Conservation (phyloP, 2,888 invertebrate genomes). For the Ecliptopera silaceata region DNA sequence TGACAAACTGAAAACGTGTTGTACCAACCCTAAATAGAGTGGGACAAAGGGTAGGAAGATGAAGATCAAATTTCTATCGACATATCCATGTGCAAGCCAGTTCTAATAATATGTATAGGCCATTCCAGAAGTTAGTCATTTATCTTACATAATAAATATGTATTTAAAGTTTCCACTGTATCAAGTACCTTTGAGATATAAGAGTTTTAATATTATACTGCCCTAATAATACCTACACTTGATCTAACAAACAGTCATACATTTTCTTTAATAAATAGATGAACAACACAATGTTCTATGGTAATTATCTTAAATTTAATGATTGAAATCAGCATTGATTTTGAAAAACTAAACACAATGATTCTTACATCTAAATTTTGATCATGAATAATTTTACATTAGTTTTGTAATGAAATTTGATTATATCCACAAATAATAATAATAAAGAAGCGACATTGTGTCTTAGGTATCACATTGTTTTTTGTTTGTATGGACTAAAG, state of each 20-base stretch:
- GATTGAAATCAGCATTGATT: conserved; percentile 28
- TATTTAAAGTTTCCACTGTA: too few species aligned
- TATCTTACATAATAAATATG: neutral
- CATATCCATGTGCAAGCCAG: neutral
- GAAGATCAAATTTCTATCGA: neutral
- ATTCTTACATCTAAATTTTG: conserved; percentile 35
- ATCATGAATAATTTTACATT: conserved; percentile 29
- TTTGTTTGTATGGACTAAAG: conserved; percentile 49
- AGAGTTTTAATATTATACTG: neutral
- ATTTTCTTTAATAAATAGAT: conserved; percentile 8
- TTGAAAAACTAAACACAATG: conserved; percentile 25
- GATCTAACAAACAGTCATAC: neutral
- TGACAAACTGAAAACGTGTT: too few species aligned
- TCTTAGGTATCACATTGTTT: conserved; percentile 57
- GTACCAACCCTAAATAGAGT: too few species aligned
- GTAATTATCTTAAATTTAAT: conserved; percentile 17
- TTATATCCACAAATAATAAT: conserved; percentile 35
- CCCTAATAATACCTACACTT: neutral
- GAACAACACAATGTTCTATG: conserved; percentile 1
- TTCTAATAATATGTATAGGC: neutral
- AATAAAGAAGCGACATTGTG: conserved; percentile 42
- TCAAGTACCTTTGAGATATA: neutral
- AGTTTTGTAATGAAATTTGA: conserved; percentile 27
- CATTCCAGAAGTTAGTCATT: neutral
- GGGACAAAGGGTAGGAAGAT: too few species aligned